Evolutionary conservation across 2,113 vertebrate species (phyloP).

Genomic region (Thunnus thynnus): DNA sequence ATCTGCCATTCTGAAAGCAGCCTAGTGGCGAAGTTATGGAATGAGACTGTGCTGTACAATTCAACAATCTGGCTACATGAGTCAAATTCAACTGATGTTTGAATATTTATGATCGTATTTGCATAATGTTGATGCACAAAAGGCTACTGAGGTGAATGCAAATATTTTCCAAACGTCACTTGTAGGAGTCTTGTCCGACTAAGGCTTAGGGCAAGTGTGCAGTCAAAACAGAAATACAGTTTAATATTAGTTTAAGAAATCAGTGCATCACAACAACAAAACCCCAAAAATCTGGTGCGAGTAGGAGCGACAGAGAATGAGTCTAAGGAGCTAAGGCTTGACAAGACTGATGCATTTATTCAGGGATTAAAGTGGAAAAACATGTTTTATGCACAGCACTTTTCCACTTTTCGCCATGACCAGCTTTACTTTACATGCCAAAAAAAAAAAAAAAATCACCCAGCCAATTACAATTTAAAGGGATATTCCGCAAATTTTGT

Average conservation of each 20-base stretch:
- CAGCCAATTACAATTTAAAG: not conserved
- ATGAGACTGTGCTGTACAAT: slow-evolving; percentile 10
- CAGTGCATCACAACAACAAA: too few relatives aligned
- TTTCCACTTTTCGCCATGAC: not conserved
- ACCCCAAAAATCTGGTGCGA: too few relatives aligned
- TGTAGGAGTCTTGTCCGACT: slow-evolving; percentile 17
- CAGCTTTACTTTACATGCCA: not conserved
- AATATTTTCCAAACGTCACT: slow-evolving; percentile 33
- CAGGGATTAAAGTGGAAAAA: slow-evolving; percentile 37
- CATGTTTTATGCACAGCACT: not conserved
- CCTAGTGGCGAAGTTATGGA: slow-evolving; percentile 18
- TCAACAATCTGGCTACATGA: slow-evolving; percentile 40
- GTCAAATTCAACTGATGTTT: slow-evolving; percentile 37
- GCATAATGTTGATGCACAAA: slow-evolving; percentile 45
- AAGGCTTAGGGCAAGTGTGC: slow-evolving; percentile 13
- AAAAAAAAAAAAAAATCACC: not conserved
- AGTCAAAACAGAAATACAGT: slow-evolving; percentile 6
- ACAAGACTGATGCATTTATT: slow-evolving; percentile 18
- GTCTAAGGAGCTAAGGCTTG: not conserved
- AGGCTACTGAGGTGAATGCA: slow-evolving; percentile 42
- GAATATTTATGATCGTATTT: slow-evolving; percentile 63
- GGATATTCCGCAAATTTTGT: not conserved
- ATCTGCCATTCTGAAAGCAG: slow-evolving; percentile 63
- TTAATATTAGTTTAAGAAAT: slow-evolving; percentile 1
- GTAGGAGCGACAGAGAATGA: not conserved